Conservation (phyloP, 2,113 vertebrate species). For the Philantomba maxwellii region DNA sequence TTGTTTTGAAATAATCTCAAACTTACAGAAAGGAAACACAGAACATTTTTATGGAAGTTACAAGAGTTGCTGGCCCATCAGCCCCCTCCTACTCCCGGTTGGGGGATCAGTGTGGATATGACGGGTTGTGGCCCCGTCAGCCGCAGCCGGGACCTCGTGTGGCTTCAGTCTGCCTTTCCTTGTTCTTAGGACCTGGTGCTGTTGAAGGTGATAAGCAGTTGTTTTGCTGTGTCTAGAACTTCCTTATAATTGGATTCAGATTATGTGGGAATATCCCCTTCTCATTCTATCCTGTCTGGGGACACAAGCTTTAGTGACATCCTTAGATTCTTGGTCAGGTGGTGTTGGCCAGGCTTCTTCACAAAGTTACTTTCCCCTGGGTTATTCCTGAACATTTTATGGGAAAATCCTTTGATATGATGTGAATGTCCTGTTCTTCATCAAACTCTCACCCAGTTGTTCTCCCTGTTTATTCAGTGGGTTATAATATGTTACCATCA, state of each 20-base stretch:
- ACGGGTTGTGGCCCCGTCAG: neutral
- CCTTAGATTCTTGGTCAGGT: neutral
- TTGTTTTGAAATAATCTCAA: neutral
- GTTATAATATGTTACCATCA: neutral
- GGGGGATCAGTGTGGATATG: neutral
- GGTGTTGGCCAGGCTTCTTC: neutral
- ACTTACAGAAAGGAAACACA: neutral
- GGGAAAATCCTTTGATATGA: neutral
- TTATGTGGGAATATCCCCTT: neutral
- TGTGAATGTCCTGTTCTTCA: neutral
- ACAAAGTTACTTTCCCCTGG: neutral
- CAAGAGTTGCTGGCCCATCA: neutral
- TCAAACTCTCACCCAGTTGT: neutral
- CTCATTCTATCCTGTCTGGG: neutral
- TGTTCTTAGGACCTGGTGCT: neutral
- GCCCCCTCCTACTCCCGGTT: neutral
- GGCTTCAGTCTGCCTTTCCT: neutral
- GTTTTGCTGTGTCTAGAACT: neutral
- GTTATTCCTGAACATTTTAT: neutral
- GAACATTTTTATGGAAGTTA: neutral
- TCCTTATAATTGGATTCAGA: neutral
- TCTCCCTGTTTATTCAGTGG: neutral
- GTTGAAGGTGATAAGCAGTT: neutral
- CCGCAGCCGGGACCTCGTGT: fast-evolving
- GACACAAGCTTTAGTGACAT: neutral